These are phyloP conservation scores for Euplexia lucipara DNA, from an alignment of 2,888 invertebrate species.

Conservation along the genomic window DNA sequence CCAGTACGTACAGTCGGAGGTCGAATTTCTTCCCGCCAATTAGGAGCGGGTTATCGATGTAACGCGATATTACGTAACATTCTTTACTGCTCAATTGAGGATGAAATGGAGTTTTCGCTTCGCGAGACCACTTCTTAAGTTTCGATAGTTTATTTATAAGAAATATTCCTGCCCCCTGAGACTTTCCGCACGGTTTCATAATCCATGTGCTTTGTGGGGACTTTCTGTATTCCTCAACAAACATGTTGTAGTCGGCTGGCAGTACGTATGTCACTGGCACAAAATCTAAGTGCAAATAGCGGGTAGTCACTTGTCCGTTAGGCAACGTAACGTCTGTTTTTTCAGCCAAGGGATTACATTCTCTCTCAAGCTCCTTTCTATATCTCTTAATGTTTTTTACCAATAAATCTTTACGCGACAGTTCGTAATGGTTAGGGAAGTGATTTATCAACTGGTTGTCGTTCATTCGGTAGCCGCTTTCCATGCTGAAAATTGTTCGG, in stretches of 20 bases:
- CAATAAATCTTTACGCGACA: conserved; percentile 98
- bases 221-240: conserved; percentile 98
- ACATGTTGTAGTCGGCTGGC: conserved; percentile 99
- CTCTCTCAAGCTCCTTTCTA: conserved; percentile 97
- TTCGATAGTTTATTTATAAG: conserved; percentile 98
- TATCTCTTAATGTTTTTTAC: conserved; percentile 99
- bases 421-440: conserved; percentile 98
- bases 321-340: conserved; percentile 89
- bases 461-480: conserved; percentile 97
- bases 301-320: conserved; percentile 92
- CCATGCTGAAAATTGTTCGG: conserved; percentile 97
- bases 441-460: conserved; percentile 99
- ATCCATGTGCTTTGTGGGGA: conserved; percentile 99
- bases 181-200: conserved; percentile 99
- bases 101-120: conserved; percentile 96
- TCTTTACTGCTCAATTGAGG: conserved; percentile 95
- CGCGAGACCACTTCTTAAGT: conserved; percentile 97
- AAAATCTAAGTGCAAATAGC: conserved; percentile 96
- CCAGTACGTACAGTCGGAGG: conserved; percentile 97
- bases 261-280: conserved; percentile 98
- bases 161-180: conserved; percentile 98
- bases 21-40: conserved; percentile 99
- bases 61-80: conserved; percentile 99
- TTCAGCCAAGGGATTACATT: conserved; percentile 96
- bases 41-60: conserved; percentile 98